Percentiles rank a stretch among this genome's conserved stretches.
phyloP scores from a whole-genome alignment of 2,888 invertebrate species.

The Acanthosepion pharaonis region DNA sequence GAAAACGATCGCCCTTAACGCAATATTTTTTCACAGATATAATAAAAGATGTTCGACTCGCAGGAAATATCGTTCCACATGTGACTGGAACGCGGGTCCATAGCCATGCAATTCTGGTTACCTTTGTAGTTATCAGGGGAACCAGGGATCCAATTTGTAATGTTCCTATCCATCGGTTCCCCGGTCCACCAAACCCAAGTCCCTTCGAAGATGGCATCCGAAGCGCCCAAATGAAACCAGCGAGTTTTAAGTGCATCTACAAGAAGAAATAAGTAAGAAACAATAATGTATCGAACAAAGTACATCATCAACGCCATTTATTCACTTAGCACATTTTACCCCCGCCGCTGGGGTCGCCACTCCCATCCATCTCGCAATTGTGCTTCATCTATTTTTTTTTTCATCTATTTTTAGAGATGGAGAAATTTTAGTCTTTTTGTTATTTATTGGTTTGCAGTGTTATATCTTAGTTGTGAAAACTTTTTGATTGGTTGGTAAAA shows the following conservation, averaged over 20 bases:
- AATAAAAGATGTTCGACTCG: not conserved
- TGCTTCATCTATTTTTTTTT: no score
- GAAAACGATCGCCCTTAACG: not conserved
- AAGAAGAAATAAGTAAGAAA: not conserved
- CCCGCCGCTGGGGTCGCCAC: no score
- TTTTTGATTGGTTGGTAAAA: no score
- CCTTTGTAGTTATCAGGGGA: conserved; percentile 36
- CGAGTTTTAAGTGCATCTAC: not conserved
- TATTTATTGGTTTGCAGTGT: no score
- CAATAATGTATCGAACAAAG: not conserved
- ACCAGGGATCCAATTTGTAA: not conserved
- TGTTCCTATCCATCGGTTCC: not conserved
- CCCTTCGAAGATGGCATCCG: not conserved
- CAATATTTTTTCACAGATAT: not conserved
- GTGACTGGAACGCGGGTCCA: not conserved
- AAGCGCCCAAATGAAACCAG: conserved; percentile 25
- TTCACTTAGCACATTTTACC: no score
- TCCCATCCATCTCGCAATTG: no score
- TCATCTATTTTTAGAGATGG: no score
- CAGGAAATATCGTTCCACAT: conserved; percentile 23
- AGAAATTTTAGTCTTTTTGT: no score
- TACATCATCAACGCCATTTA: no score
- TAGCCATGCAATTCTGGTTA: not conserved
- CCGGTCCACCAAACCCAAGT: conserved; percentile 38
- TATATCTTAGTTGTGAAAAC: no score